Evolutionary conservation across 2,888 invertebrate species (phyloP), one percentile per base, ranked within the genome.

Genomic region (Pegoplata infirma): DNA sequence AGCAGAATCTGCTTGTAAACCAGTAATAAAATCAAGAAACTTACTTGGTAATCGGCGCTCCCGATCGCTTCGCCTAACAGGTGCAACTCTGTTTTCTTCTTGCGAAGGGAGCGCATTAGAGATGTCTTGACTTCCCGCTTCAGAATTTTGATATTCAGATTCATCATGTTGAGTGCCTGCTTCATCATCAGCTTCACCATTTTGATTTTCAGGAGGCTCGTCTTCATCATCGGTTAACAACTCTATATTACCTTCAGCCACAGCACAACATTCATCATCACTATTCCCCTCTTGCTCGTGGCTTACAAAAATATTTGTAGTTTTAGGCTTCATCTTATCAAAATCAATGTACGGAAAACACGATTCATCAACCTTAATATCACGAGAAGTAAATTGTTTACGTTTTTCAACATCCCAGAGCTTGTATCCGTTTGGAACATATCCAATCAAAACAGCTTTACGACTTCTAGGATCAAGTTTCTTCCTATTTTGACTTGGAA

Each of bases 391-490:
- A 53, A 69, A 51, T 44, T 61, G 17, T 71, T 53, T 71, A 12
- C 12, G 10, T 16, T 56, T 56, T 8, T 51, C 12, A 0, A 69
- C 6, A 58, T 40, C 49, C 59, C 72, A 63, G 8, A 72, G 36
- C 6, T 63, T 16, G 19, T 56, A 72, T n/a, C 63, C 72, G n/a
- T 59, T 61, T 25, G 44, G n/a, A 14, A 47, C 21, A n/a, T 68
- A 51, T 8, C 59, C 51, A 44, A 61, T 56, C 56, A 72, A 55
- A 5, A 64, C 32, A 7, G 32, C 21, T 6, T 56, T 56, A 12
- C n/a, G 2, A 51, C 55, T 73, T 64, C n/a, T 64, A 46, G 23
- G 19, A 40, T 56, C 61, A 23, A 63, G 56, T n/a, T 63, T 72
- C 14, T 46, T 53, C 53, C 25, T 25, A 14, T 36, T 44, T 46